Conservation (phyloP, 1,140 invertebrate species). For the Pogonomyrmex californicus region DNA sequence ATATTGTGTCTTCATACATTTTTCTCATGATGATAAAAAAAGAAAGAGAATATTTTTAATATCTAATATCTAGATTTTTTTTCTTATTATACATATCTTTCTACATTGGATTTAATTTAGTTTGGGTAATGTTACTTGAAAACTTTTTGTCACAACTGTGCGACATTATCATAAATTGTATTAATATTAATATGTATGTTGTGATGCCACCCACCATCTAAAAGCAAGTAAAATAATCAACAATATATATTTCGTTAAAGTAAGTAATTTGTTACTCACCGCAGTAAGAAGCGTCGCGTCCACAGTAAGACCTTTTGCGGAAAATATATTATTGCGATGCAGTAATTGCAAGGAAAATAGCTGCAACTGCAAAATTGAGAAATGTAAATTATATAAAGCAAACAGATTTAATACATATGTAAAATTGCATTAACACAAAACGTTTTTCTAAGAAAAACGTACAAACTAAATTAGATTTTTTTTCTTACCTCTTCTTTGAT, state of each 20-base stretch:
- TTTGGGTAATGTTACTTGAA: background rate
- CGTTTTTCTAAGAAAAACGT: background rate
- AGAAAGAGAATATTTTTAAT: background rate
- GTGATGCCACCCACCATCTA: conserved; percentile 2
- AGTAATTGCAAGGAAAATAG: background rate
- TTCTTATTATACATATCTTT: background rate
- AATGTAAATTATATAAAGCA: background rate
- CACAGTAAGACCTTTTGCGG: background rate
- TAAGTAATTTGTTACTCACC: background rate
- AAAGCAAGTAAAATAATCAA: background rate
- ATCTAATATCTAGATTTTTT: background rate
- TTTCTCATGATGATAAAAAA: background rate
- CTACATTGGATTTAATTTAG: background rate
- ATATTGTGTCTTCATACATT: no score
- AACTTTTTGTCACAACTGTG: background rate
- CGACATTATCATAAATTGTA: conserved; percentile 8
- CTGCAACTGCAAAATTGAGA: background rate
- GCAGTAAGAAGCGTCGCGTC: background rate
- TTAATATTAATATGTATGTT: conserved; percentile 1
- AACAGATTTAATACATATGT: background rate
- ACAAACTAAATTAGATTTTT: background rate
- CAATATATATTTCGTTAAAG: background rate
- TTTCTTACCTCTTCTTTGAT: background rate
- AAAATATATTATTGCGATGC: background rate
- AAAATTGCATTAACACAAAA: background rate